Evolutionary conservation across 2,888 invertebrate species (phyloP).

Genomic region (Torymus aiolomorphi): DNA sequence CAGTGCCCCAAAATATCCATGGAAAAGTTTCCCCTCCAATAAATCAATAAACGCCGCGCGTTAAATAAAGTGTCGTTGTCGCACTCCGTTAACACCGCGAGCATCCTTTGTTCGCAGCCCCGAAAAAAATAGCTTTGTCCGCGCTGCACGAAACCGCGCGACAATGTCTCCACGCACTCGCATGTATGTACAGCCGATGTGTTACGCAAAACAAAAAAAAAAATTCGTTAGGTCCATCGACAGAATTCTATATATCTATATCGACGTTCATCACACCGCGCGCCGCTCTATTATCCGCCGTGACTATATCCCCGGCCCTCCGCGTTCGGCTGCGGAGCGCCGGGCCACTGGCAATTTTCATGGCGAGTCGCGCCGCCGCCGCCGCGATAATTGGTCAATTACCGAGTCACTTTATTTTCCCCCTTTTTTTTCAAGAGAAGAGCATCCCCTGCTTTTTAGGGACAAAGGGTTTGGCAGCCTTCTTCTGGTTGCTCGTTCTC

Average conservation of each 20-base stretch:
- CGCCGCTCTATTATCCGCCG: slow-evolving; percentile 25
- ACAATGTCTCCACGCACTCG: too few relatives aligned
- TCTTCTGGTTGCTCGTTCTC: background rate
- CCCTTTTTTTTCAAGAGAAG: slow-evolving; percentile 28
- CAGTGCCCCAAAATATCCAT: too few relatives aligned
- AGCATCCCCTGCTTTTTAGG: slow-evolving; percentile 6
- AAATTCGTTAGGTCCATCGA: background rate
- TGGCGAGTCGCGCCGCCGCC: slow-evolving; percentile 26
- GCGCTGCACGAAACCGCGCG: too few relatives aligned
- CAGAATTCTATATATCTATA: background rate
- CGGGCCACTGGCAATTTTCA: slow-evolving; percentile 53
- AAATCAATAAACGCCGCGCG: too few relatives aligned
- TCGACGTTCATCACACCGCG: too few relatives aligned
- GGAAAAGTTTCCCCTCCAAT: too few relatives aligned
- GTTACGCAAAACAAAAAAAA: background rate
- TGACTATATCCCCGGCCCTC: slow-evolving; percentile 17
- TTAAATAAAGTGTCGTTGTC: too few relatives aligned
- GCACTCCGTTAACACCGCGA: too few relatives aligned
- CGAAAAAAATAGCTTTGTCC: too few relatives aligned
- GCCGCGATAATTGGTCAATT: slow-evolving; percentile 61
- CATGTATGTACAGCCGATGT: too few relatives aligned
- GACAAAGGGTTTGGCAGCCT: background rate
- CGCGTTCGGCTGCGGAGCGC: background rate
- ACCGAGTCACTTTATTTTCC: slow-evolving; percentile 36
- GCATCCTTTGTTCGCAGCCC: too few relatives aligned